These are phyloP conservation scores for Syngnathus typhle DNA, from an alignment of 2,113 vertebrate species.

Conservation along the genomic window DNA sequence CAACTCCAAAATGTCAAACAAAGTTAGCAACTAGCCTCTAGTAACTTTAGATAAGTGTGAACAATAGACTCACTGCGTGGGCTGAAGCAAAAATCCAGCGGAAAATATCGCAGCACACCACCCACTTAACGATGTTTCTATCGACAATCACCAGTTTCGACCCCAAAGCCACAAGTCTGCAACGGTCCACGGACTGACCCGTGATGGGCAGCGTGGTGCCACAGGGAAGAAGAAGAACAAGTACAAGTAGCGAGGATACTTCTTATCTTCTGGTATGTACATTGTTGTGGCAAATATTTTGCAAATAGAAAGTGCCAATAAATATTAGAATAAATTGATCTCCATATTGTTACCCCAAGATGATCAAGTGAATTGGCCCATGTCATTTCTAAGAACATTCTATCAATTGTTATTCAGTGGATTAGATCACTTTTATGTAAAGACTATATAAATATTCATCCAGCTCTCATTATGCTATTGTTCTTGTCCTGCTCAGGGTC, in stretches of 20 bases:
- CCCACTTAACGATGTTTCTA: constrained; percentile 1
- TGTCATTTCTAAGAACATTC: neutral
- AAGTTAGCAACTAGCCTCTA: constrained; percentile 9
- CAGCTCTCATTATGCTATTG: neutral
- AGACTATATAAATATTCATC: neutral
- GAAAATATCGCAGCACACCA: neutral
- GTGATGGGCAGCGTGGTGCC: neutral
- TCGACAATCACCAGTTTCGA: neutral
- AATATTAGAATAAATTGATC: no score
- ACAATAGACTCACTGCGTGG: neutral
- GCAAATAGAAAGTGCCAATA: no score
- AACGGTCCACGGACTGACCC: neutral
- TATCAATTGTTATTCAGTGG: neutral
- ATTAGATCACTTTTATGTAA: neutral
- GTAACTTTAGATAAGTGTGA: neutral
- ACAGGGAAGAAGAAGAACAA: neutral
- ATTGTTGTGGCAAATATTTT: neutral
- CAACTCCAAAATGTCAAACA: constrained; percentile 11
- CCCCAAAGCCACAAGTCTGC: neutral
- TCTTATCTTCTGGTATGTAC: neutral
- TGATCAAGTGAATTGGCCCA: neutral
- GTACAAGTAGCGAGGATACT: neutral
- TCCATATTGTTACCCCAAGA: no score
- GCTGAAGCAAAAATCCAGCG: neutral
- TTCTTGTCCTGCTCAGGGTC: neutral